A percentile compares a stretch with the other conserved stretches of the same genome.
These are phyloP conservation scores for Melanaphis sacchari DNA, from an alignment of 1,140 invertebrate species.

Conservation along the genomic window DNA sequence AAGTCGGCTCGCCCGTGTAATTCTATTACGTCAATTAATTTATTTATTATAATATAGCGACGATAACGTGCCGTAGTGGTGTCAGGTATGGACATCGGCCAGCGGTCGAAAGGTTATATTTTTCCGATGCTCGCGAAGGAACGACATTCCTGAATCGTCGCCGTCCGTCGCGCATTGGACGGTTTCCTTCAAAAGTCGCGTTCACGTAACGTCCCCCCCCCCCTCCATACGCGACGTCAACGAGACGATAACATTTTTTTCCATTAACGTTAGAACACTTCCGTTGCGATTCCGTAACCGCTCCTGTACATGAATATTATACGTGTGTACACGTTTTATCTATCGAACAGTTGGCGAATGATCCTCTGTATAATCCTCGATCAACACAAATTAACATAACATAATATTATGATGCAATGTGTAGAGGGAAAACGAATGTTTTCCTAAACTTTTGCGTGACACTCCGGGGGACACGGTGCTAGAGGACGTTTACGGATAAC, in stretches of 20 bases:
- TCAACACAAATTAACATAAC: too few relatives aligned
- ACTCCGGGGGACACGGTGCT: neutral
- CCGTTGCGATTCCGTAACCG: neutral
- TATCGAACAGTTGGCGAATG: neutral
- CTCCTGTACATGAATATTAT: neutral
- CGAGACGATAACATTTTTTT: neutral
- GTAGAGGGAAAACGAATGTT: neutral
- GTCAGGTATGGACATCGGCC: neutral
- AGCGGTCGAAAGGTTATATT: slow-evolving; percentile 4
- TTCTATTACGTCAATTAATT: neutral
- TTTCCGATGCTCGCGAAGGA: neutral
- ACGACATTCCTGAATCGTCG: slow-evolving; percentile 30
- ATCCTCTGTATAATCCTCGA: too few relatives aligned
- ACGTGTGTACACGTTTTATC: neutral
- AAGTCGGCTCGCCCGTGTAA: neutral
- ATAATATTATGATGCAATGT: too few relatives aligned
- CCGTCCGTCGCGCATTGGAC: neutral
- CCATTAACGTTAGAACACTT: neutral
- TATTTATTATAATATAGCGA: too few relatives aligned
- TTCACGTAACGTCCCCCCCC: neutral
- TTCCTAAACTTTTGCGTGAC: neutral
- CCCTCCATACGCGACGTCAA: too few relatives aligned
- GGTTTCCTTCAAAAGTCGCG: neutral
- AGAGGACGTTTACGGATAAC: neutral
- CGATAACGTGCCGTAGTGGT: neutral